Evolutionary conservation across 2,113 vertebrate genomes (phyloP).

Genomic region (Oncorhynchus mykiss): DNA sequence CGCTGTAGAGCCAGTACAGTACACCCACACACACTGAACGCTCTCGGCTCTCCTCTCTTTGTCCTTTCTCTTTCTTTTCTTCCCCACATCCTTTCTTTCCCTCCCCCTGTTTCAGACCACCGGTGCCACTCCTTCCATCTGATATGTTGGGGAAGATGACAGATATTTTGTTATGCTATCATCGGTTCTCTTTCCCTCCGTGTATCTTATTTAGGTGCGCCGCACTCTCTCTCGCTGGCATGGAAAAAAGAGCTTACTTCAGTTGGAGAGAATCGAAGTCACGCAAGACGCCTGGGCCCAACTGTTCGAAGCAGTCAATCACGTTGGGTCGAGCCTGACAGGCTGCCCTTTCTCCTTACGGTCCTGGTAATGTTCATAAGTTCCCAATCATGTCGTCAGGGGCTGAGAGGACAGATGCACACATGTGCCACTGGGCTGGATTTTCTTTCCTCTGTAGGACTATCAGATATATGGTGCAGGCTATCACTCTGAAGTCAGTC

Average conservation of each 20-base stretch:
- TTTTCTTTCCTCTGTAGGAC: background rate
- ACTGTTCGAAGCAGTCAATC: background rate
- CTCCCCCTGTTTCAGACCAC: background rate
- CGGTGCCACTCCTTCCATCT: background rate
- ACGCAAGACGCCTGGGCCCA: slow-evolving; percentile 3
- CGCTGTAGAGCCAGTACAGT: background rate
- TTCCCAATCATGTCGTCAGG: background rate
- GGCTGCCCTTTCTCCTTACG: slow-evolving; percentile 1
- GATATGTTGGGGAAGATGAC: background rate
- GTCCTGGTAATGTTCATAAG: background rate
- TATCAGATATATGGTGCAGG: background rate
- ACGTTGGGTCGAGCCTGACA: slow-evolving; percentile 3
- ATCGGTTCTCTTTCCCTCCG: background rate
- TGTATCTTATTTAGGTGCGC: background rate
- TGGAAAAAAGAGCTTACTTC: background rate
- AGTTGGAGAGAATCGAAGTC: background rate
- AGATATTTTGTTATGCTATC: background rate
- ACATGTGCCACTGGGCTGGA: background rate
- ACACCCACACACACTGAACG: background rate
- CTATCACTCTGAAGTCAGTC: background rate
- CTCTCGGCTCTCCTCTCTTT: background rate
- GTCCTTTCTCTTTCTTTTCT: background rate
- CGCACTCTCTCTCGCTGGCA: background rate
- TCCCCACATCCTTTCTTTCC: background rate
- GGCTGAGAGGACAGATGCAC: background rate